phyloP scores from a whole-genome alignment of 2,113 vertebrate species.

The Upupa epops region DNA sequence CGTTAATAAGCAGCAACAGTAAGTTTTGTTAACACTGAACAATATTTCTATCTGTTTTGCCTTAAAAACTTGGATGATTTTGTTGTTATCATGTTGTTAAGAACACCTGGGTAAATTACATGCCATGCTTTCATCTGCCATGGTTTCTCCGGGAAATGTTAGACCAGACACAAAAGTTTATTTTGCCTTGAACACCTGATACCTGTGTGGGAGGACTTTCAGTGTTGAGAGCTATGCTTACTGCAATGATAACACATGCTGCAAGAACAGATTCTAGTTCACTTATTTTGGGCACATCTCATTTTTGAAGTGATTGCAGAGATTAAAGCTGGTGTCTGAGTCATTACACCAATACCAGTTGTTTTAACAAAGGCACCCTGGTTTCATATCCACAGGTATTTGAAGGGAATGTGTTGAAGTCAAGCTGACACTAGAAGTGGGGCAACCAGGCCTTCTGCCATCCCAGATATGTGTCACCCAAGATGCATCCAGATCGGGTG shows the following conservation, averaged over 20 bases:
- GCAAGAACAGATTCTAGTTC: background rate
- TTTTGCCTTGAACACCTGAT: background rate
- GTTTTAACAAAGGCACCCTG: background rate
- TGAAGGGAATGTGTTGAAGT: background rate
- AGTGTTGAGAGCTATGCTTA: background rate
- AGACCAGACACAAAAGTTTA: background rate
- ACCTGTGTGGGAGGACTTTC: background rate
- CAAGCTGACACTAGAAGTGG: background rate
- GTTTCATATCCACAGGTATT: background rate
- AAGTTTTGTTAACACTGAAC: background rate
- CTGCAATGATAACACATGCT: background rate
- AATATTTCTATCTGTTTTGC: background rate
- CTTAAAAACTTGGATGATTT: background rate
- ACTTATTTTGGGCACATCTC: background rate
- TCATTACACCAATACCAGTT: too few relatives aligned
- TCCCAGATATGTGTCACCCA: background rate
- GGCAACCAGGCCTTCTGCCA: background rate
- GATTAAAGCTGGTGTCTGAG: background rate
- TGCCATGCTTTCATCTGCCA: background rate
- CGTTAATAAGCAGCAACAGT: background rate
- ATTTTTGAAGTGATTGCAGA: background rate
- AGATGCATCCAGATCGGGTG: fast-evolving
- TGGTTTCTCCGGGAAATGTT: background rate
- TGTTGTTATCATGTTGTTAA: background rate
- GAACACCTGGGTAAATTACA: background rate